Evolutionary conservation across 2,797 vertebrate genomes (phyloP), one percentile per base, ranked within the genome.

Genomic region (Hemibagrus guttatus): DNA sequence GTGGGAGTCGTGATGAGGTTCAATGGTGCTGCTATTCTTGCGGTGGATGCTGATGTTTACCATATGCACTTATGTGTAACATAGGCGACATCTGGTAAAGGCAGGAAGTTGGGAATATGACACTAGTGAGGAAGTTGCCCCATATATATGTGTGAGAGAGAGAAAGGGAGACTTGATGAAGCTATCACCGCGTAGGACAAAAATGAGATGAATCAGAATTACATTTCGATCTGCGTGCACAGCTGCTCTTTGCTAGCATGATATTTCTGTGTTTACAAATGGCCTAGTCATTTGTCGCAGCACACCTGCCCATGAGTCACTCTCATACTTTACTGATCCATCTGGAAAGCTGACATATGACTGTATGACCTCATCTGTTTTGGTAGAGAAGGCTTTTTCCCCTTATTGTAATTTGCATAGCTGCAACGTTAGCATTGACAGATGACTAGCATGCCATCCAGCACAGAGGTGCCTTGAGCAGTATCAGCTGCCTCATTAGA

Each of bases 281-380:
- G 81, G 87, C 66, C 14, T 35, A 69, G 52, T 23, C 12, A 58
- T 61, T 56, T 84, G 76, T 83, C 76, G 71, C 68, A 56, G 68
- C 72, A 66, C 78, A 87, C 72, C 59, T 85, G 81, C 59, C 58
- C 21, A 69, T 91, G 87, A 89, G 88, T 89, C 86, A 91, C n/a
- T 64, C 35, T 81, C 42, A 88, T 72, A 54, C 72, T 83, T 84
- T 17, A 58, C 58, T 39, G 49, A 87, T 84, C 80, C 83, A 81
- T 71, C 88, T 89, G 86, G 85, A 87, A 85, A 66, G 35, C 85
- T 61, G 61, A 88, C 80, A 81, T 75, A 85, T 64, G 59, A 76
- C 56, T 61, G 46, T 19, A 54, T 79, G 75, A 83, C 66, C 74
- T 85, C 85, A 87, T 85, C 23, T 85, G 69, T 81, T 83, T 89